phyloP scores from a whole-genome alignment of 2,888 invertebrate genomes.

The Synergus gifuensis region DNA sequence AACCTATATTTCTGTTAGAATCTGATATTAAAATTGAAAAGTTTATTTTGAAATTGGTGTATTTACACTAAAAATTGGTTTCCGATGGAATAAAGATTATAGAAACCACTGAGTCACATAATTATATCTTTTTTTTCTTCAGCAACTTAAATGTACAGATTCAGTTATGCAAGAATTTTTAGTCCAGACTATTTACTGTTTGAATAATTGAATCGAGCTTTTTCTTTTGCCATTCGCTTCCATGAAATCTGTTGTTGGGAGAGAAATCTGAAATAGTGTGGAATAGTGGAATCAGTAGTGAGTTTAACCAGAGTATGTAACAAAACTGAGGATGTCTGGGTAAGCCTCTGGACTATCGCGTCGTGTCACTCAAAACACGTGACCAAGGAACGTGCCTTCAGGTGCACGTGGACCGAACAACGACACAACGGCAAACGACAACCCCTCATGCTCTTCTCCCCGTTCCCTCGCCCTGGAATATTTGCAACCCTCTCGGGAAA shows the following conservation, averaged over 20 bases:
- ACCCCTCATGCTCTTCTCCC: conserved; percentile 60
- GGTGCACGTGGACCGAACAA: conserved; percentile 71
- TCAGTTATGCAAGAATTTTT: background rate
- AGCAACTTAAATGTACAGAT: too few relatives aligned
- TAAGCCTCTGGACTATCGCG: background rate
- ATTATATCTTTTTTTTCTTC: too few relatives aligned
- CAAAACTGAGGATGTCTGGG: background rate
- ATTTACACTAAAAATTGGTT: too few relatives aligned
- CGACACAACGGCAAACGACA: conserved; percentile 51
- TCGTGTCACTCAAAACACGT: conserved; percentile 62
- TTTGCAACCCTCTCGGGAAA: conserved; percentile 54
- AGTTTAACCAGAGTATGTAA: background rate
- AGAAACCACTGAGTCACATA: too few relatives aligned
- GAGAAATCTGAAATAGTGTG: conserved; percentile 2
- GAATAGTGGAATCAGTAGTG: background rate
- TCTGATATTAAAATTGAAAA: too few relatives aligned
- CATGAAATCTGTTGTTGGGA: conserved; percentile 1
- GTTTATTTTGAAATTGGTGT: too few relatives aligned
- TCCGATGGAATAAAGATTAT: too few relatives aligned
- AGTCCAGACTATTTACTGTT: background rate
- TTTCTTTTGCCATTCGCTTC: background rate
- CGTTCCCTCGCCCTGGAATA: conserved; percentile 35
- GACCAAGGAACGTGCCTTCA: conserved; percentile 74
- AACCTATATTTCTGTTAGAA: too few relatives aligned
- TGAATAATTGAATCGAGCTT: conserved; percentile 2